Base-by-base conservation (phyloP, 2,113 vertebrate species). In the Dicrurus megarhynchus region DNA sequence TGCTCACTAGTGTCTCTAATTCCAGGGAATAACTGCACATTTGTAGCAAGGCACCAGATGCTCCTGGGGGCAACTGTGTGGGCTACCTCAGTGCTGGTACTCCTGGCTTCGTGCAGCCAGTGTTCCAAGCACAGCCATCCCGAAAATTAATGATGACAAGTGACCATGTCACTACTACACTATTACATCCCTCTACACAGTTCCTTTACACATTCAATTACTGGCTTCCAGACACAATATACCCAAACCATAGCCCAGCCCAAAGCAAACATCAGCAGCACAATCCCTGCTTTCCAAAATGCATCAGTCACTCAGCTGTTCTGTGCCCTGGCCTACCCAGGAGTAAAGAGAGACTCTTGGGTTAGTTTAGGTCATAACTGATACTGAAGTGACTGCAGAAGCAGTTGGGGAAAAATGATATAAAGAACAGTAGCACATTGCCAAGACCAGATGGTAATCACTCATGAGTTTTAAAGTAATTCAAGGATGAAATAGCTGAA, bases 391-490 rank as follows among this genome's bases (percentile, higher is more conserved):
- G 60, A 81, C 32, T 81, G 46, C 42, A 95, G 53, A 84, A 89
- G 64, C 39, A 64, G 27, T 84, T 70, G 41, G 37, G 32, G n/a
- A 79, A 60, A 87, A 93, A 84, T n/a, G 33, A 81, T 69, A 44
- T 61, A 77, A 81, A 65, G 90, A 93, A 53, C 59, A 65, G 80
- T 9, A 84, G 74, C 77, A 91, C 56, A 46, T 89, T 95, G 64
- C 56, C 52, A 82, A 82, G 84, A 87, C 64, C 90, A 95, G 88
- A 95, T 95, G 93, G 93, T 90, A 87, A 90, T 95, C 90, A 95
- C 82, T 94, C 81, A 84, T 70, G 63, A 90, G 63, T 49, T 77
- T 90, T 77, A 84, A 84, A 70, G 71, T 18, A 90, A 56, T 63
- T 77, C 64, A 84, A 84, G 79, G 79, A 84, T 77, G 63, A 84